A percentile compares a stretch with the other conserved stretches of the same genome.
phyloP scores from a whole-genome alignment of 2,888 invertebrate species.

The Tromatobia lineatoria region DNA sequence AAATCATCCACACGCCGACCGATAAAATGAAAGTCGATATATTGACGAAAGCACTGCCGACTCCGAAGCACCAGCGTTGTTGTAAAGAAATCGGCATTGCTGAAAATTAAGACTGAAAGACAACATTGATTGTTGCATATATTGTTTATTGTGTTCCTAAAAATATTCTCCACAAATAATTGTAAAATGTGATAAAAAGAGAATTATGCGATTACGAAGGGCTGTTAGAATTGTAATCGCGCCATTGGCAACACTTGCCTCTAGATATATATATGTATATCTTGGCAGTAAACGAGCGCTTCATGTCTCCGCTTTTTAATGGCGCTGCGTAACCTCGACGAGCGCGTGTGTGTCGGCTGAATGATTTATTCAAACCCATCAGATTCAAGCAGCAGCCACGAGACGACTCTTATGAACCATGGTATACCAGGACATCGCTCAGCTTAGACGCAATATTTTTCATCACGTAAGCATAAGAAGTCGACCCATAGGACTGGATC shows the following conservation, averaged over 20 bases:
- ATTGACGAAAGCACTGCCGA: neutral
- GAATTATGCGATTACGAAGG: slow-evolving; percentile 17
- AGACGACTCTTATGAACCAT: too few species aligned
- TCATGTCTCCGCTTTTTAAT: too few species aligned
- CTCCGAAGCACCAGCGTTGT: slow-evolving; percentile 1
- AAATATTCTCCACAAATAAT: neutral
- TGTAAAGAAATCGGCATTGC: slow-evolving; percentile 17
- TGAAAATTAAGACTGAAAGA: slow-evolving; percentile 4
- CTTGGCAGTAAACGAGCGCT: too few species aligned
- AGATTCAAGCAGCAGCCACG: too few species aligned
- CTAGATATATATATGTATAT: neutral
- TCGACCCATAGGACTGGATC: too few species aligned
- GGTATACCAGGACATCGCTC: too few species aligned
- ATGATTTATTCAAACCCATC: too few species aligned
- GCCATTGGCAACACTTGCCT: neutral
- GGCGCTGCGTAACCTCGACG: too few species aligned
- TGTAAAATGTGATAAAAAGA: slow-evolving; percentile 2
- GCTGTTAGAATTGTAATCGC: slow-evolving; percentile 11
- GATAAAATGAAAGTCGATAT: slow-evolving; percentile 11
- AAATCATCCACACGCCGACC: slow-evolving; percentile 6
- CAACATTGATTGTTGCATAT: neutral
- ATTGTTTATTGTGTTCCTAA: slow-evolving; percentile 3
- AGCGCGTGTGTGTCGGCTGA: too few species aligned
- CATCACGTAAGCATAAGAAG: too few species aligned
- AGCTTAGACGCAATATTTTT: too few species aligned